Evolutionary conservation across 1,140 invertebrate genomes (phyloP).

Genomic region (Halictus rubicundus): DNA sequence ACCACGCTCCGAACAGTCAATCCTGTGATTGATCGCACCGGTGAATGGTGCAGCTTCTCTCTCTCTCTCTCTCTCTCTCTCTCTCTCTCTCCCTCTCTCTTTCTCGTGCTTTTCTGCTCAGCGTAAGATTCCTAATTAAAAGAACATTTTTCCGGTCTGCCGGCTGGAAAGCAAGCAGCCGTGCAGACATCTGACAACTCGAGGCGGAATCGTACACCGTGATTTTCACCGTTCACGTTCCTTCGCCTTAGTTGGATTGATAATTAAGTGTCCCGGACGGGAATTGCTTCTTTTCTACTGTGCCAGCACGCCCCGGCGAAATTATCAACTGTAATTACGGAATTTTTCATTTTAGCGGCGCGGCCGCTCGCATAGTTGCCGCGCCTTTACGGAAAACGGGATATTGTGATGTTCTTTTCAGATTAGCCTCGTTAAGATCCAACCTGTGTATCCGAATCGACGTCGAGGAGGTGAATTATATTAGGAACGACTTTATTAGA

Average conservation of each 20-base stretch:
- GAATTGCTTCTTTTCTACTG: background rate
- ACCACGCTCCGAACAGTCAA: constrained; percentile 24
- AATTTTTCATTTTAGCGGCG: background rate
- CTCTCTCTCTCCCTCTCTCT: no score
- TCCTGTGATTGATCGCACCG: constrained; percentile 50
- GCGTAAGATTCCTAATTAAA: constrained; percentile 48
- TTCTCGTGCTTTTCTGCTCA: background rate
- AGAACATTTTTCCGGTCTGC: constrained; percentile 1
- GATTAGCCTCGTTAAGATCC: no score
- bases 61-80: background rate
- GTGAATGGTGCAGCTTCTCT: background rate
- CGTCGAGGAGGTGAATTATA: no score
- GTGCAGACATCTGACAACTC: background rate
- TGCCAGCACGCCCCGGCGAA: background rate
- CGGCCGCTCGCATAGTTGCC: no score
- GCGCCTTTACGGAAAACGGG: no score
- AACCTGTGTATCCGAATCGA: no score
- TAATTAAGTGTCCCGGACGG: constrained; percentile 4
- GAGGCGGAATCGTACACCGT: background rate
- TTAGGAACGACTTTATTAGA: no score
- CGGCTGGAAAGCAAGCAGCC: background rate
- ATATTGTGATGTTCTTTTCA: no score
- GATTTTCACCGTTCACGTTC: background rate
- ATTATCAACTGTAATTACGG: background rate
- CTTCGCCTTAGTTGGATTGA: no score